Evolutionary conservation across 2,113 vertebrate species (phyloP).

Genomic region (Salminus brasiliensis): DNA sequence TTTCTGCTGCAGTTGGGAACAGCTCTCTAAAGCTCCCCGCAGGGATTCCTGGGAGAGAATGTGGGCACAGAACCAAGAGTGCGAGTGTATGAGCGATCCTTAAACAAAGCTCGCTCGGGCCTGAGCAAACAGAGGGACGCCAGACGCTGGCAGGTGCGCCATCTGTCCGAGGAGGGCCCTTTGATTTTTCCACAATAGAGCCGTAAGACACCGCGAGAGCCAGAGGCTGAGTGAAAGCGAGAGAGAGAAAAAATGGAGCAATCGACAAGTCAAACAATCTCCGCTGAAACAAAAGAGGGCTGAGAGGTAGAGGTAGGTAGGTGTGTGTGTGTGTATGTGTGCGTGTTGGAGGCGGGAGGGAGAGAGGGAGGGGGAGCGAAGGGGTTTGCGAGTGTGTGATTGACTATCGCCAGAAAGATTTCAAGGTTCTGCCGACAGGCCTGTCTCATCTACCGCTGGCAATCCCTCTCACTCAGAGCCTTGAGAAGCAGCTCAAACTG

Average conservation of each 20-base stretch:
- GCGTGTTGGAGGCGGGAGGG: too few relatives aligned
- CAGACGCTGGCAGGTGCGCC: constrained; percentile 12
- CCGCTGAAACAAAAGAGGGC: background rate
- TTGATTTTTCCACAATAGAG: constrained; percentile 28
- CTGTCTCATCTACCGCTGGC: constrained; percentile 6
- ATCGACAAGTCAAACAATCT: constrained; percentile 42
- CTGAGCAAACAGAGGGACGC: constrained; percentile 22
- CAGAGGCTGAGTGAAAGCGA: background rate
- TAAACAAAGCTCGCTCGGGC: constrained; percentile 35
- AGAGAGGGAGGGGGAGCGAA: background rate
- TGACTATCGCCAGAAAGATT: constrained; percentile 17
- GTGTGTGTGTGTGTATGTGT: too few relatives aligned
- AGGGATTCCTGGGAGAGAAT: background rate
- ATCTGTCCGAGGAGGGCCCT: constrained; percentile 23
- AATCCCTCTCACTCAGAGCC: background rate
- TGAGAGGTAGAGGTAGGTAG: background rate
- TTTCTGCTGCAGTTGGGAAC: background rate
- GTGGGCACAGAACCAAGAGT: background rate
- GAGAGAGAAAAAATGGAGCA: constrained; percentile 18
- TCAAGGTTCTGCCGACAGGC: constrained; percentile 20
- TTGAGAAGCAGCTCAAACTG: background rate
- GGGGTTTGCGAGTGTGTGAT: background rate
- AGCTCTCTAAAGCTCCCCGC: background rate
- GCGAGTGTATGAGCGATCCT: background rate
- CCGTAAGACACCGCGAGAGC: background rate